Conservation (phyloP, 2,888 invertebrate species). For the Carterocephalus palaemon region DNA sequence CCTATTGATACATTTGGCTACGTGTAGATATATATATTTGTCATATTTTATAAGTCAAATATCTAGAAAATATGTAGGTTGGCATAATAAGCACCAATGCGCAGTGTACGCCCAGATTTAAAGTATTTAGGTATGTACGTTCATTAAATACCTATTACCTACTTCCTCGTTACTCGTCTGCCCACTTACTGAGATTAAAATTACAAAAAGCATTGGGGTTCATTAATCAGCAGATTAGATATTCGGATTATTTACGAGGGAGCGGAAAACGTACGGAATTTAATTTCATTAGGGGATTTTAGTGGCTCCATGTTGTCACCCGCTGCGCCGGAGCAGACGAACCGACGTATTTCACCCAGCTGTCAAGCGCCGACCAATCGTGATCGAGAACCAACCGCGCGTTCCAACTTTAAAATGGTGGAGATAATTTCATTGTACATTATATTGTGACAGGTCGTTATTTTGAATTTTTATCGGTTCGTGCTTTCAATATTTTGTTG, state of each 20-base stretch:
- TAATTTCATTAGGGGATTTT: constrained; percentile 77
- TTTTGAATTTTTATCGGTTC: constrained; percentile 70
- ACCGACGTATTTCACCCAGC: constrained; percentile 72
- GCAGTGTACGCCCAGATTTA: no score
- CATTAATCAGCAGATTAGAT: constrained; percentile 78
- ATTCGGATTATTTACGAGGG: constrained; percentile 73
- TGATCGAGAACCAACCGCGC: constrained; percentile 45
- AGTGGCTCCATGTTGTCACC: constrained; percentile 74
- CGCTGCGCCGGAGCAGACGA: constrained; percentile 65
- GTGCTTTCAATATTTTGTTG: constrained; percentile 63
- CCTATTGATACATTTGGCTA: no score
- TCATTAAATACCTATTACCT: no score
- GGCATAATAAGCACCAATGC: no score
- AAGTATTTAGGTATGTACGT: no score
- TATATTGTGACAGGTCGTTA: constrained; percentile 79
- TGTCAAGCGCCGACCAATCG: constrained; percentile 71
- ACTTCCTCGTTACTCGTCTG: background rate
- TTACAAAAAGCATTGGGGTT: constrained; percentile 52
- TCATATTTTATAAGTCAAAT: no score
- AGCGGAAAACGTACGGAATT: constrained; percentile 76
- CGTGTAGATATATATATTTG: no score
- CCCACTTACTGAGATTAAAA: constrained; percentile 28
- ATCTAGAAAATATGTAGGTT: no score
- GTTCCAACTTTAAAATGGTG: constrained; percentile 74
- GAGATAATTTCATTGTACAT: constrained; percentile 78